These are phyloP conservation scores for Ptychochromis oligacanthus DNA, from an alignment of 2,113 vertebrate genomes.

Conservation along the genomic window DNA sequence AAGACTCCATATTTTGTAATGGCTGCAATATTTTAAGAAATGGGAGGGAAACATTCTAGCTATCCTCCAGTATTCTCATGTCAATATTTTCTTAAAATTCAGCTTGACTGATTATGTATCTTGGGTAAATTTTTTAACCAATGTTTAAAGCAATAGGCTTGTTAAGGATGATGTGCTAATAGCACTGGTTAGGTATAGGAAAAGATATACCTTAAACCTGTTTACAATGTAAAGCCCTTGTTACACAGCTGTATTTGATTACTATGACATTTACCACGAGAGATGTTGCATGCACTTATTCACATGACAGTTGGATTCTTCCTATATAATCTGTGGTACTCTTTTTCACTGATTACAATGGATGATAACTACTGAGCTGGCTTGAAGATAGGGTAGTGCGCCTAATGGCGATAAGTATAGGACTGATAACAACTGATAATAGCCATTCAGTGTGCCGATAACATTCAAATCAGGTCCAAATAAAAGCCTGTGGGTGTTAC, in stretches of 20 bases:
- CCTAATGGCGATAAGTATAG: background rate
- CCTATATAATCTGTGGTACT: background rate
- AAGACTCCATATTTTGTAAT: background rate
- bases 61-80: background rate
- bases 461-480: background rate
- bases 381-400: background rate
- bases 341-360: background rate
- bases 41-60: fast-evolving
- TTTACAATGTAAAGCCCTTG: background rate
- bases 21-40: background rate
- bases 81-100: background rate
- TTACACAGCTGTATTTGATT: background rate
- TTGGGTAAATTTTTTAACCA: background rate
- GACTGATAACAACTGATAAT: background rate
- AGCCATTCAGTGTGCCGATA: background rate
- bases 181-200: fast-evolving
- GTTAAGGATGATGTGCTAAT: background rate
- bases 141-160: background rate
- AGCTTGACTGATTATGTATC: background rate
- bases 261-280: background rate
- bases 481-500: background rate
- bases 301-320: background rate
- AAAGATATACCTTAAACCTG: background rate
- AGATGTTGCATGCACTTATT: too few species aligned
- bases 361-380: background rate